Conservation (phyloP, 2,888 invertebrate genomes). For the Spisula solida region DNA sequence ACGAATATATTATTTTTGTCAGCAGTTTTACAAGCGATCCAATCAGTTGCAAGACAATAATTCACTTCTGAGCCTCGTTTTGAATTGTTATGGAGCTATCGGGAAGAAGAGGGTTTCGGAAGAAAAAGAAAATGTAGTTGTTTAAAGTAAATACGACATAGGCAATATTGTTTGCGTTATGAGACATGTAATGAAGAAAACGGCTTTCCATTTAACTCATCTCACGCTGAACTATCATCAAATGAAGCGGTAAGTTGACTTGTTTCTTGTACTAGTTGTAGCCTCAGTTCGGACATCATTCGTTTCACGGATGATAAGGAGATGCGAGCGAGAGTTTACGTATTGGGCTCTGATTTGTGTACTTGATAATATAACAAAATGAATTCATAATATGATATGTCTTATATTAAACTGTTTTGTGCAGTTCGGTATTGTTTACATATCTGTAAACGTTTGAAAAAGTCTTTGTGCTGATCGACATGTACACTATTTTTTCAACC, state of each 20-base stretch:
- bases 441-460: not conserved
- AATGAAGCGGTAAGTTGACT: slow-evolving; percentile 37
- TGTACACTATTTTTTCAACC: not conserved
- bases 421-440: not conserved
- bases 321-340: not conserved
- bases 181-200: not conserved
- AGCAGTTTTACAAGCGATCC: not conserved
- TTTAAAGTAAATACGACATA: not conserved
- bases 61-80: slow-evolving; percentile 44
- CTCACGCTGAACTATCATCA: slow-evolving; percentile 21
- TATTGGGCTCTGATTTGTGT: not conserved
- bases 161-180: not conserved
- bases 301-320: slow-evolving; percentile 19
- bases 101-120: slow-evolving; percentile 5
- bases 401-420: not conserved
- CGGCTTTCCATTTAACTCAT: not conserved
- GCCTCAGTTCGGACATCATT: slow-evolving; percentile 31
- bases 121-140: not conserved
- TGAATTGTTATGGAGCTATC: slow-evolving; percentile 31
- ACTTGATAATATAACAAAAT: not conserved
- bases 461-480: not conserved
- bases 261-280: not conserved
- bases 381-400: not conserved
- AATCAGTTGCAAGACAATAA: not conserved
- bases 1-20: not conserved